Base-by-base conservation (phyloP, 53 echinoderm and acorn worm genomes). In the Stichopus horrens region DNA sequence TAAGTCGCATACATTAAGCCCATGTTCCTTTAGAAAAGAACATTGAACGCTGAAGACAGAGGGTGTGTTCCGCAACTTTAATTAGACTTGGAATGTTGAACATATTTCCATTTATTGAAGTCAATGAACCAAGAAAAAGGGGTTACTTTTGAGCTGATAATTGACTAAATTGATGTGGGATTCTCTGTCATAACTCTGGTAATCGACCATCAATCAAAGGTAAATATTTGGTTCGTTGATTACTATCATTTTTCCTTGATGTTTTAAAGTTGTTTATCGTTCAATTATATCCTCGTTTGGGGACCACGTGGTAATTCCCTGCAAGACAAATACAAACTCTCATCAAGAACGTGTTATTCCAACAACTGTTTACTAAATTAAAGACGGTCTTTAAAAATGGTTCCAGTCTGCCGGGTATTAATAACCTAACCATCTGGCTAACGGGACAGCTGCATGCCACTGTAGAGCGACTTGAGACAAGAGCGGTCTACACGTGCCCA, bases 371-470 rank as follows among this genome's bases (percentile, higher is more conserved):
- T 85, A 65, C 77, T 16, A 20, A 14, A 85, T 37, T 67, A 85
- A 65, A 85, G 65, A 58, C 23, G 65, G 66, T 85, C 51, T 85
- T 37, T 85, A 63, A 85, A 65, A 67, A 66, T 67, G 85, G 85
- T 85, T 85, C 85, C 85, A 85, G 66, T 66, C 85, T 59, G 85
- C 52, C 85, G 68, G 85, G 60, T 52, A 85, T 85, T 63, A 85
- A 85, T 85, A 85, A 85, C 67, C 65, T 85, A 37, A 85, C 85
- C 85, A 85, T 85, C 85, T 85, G 85, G 65, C 85, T 59, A 23
- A 85, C 52, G 11, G 65, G 67, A 85, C 85, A 67, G 67, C 85
- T 66, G 85, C 85, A 20, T 65, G 66, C 53, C 79, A 79, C 9
- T 63, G 67, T 20, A 52, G 37, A 37, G 37, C 5, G 57, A 67